phyloP scores from a whole-genome alignment of 2,888 invertebrate genomes.

The Cetonia aurata region DNA sequence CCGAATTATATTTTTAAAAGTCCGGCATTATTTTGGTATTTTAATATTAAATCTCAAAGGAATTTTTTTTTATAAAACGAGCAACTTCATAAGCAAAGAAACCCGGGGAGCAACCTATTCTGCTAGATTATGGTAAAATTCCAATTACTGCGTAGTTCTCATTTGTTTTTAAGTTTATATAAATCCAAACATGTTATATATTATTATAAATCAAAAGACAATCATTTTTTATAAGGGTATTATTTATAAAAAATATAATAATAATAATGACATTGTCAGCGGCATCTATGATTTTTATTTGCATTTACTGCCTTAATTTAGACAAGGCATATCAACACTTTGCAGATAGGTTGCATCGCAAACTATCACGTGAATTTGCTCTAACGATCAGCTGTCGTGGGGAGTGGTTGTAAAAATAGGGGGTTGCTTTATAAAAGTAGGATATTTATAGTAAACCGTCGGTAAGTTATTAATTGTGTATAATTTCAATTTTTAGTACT shows the following conservation, averaged over 20 bases:
- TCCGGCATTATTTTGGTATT: neutral
- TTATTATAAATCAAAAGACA: no score
- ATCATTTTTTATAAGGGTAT: no score
- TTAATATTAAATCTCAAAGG: neutral
- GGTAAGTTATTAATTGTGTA: constrained; percentile 39
- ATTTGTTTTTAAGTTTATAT: no score
- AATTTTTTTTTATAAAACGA: no score
- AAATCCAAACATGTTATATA: no score
- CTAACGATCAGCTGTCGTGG: constrained; percentile 67
- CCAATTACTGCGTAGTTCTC: no score
- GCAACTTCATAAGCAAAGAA: no score
- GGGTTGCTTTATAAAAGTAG: constrained; percentile 57
- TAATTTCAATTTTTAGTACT: constrained; percentile 30
- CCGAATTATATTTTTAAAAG: neutral
- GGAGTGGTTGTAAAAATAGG: constrained; percentile 62
- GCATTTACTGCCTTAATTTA: neutral
- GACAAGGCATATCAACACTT: constrained; percentile 16
- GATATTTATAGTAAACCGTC: constrained; percentile 31
- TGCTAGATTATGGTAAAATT: no score
- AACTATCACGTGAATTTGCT: constrained; percentile 64
- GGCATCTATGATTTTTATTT: constrained; percentile 6
- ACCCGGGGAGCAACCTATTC: no score
- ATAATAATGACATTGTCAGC: neutral
- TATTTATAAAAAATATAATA: no score
- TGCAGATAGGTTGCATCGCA: constrained; percentile 54